A percentile compares a stretch with the other conserved stretches of the same genome.
Evolutionary conservation across 2,888 invertebrate genomes (phyloP).

Genomic region (Myopa tessellatipennis): DNA sequence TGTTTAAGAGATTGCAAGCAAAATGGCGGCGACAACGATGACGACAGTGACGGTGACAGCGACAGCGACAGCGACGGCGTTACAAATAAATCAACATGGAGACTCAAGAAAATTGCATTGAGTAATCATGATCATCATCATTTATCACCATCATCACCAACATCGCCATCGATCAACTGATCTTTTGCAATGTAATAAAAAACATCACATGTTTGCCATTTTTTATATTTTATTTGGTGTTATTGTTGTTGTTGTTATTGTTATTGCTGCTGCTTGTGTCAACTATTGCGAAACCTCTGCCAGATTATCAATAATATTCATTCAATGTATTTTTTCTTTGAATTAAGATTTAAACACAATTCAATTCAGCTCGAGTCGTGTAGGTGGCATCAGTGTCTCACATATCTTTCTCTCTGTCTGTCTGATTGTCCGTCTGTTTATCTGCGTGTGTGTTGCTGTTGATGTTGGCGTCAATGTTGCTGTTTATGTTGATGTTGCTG

Average conservation of each 20-base stretch:
- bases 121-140: neutral
- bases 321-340: neutral
- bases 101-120: neutral
- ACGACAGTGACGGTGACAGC: neutral
- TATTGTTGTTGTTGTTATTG: conserved; percentile 10
- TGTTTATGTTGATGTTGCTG: conserved; percentile 14
- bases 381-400: conserved; percentile 32
- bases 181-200: neutral
- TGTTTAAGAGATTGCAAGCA: neutral
- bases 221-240: neutral
- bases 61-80: conserved; percentile 13
- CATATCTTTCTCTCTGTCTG: neutral
- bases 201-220: neutral
- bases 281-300: conserved; percentile 34
- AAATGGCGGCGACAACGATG: conserved; percentile 11
- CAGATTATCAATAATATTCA: conserved; percentile 23
- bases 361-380: conserved; percentile 16
- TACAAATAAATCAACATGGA: conserved; percentile 23
- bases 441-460: neutral
- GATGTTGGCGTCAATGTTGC: neutral
- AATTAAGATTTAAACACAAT: conserved; percentile 15
- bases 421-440: neutral
- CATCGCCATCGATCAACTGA: conserved; percentile 8
- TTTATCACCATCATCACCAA: neutral
- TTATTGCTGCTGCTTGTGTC: conserved; percentile 13